phyloP scores from a whole-genome alignment of 2,797 vertebrate genomes.

The Rhinogobio ventralis region DNA sequence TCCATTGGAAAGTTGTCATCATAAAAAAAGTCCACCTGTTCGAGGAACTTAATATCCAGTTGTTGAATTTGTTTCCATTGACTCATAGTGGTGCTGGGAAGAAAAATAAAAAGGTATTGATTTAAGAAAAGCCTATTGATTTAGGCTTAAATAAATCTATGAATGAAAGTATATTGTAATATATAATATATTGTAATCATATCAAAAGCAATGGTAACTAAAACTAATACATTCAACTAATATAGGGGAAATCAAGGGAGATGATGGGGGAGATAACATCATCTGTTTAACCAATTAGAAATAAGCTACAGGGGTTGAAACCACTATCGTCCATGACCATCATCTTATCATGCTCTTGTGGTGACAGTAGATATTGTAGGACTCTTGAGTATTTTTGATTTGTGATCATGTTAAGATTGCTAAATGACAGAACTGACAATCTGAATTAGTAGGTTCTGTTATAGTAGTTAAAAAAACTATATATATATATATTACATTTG shows the following conservation, averaged over 20 bases:
- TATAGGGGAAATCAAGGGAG: neutral
- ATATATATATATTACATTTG: neutral
- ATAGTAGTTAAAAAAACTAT: no score
- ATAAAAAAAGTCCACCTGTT: slow-evolving; percentile 95
- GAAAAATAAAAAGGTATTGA: neutral
- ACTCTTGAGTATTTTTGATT: neutral
- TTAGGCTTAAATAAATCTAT: neutral
- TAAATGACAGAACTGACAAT: neutral
- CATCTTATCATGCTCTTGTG: neutral
- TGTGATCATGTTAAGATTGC: neutral
- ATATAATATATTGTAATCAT: neutral
- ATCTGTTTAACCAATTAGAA: neutral
- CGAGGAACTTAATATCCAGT: slow-evolving; percentile 91
- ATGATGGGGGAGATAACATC: neutral
- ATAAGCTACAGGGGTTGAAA: neutral
- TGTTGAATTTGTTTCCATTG: slow-evolving; percentile 98
- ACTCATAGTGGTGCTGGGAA: slow-evolving; percentile 84
- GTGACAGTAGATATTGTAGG: neutral
- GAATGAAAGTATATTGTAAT: neutral
- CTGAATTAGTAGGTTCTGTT: neutral
- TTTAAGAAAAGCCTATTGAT: neutral
- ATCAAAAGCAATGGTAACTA: neutral
- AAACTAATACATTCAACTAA: neutral
- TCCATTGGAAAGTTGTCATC: slow-evolving; percentile 98
- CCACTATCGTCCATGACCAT: neutral